phyloP scores from a whole-genome alignment of 2,797 vertebrate species.

The Neosalanx taihuensis region DNA sequence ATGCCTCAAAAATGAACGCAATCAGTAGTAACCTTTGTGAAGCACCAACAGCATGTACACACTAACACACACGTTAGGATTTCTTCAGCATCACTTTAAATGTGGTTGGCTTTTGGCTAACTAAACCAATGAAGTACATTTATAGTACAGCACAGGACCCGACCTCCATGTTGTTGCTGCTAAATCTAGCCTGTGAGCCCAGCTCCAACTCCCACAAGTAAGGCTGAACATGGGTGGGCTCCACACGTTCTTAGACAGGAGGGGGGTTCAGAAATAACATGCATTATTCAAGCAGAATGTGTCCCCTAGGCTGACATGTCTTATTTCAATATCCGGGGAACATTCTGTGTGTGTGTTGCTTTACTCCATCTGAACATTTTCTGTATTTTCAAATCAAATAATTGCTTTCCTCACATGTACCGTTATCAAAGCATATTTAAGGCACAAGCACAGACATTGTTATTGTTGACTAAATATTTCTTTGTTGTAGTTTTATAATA shows the following conservation, averaged over 20 bases:
- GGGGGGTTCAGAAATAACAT: conserved; percentile 50
- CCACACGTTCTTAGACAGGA: conserved; percentile 45
- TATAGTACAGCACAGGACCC: not conserved
- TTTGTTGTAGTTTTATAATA: not conserved
- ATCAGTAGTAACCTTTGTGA: conserved; percentile 13
- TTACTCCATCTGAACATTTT: not conserved
- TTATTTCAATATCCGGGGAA: not conserved
- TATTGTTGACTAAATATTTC: not conserved
- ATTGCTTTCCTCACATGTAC: not conserved
- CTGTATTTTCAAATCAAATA: not conserved
- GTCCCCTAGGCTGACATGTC: conserved; percentile 9
- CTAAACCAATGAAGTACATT: not conserved
- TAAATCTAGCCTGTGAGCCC: conserved; percentile 27
- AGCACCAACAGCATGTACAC: not conserved
- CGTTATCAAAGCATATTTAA: not conserved
- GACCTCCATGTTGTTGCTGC: not conserved
- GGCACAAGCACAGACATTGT: not conserved
- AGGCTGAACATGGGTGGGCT: conserved; percentile 18
- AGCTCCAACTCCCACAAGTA: not conserved
- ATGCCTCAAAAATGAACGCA: not conserved
- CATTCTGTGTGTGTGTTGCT: not conserved
- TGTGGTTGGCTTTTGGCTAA: not conserved
- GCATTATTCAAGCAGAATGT: conserved; percentile 52
- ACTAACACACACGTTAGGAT: not conserved
- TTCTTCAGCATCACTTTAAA: too few species aligned